Conservation (phyloP, 2,888 invertebrate genomes). For the Drosophila siamana region DNA sequence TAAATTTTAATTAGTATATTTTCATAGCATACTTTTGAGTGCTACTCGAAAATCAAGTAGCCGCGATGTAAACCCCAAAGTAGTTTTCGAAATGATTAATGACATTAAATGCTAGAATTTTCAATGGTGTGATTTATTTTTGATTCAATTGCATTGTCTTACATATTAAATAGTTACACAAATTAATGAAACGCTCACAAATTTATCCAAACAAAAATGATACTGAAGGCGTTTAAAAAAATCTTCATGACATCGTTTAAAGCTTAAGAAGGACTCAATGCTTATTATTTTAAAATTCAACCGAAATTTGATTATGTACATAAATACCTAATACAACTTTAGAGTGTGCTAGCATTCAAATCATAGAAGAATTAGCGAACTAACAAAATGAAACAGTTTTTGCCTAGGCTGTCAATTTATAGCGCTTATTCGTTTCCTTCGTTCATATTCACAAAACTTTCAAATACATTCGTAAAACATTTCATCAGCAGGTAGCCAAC, state of each 20-base stretch:
- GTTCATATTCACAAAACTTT: constrained; percentile 1
- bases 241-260: not conserved
- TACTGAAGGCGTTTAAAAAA: not conserved
- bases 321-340: constrained; percentile 16
- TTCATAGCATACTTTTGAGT: not conserved
- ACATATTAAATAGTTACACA: constrained; percentile 54
- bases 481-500: not conserved
- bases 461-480: constrained; percentile 15
- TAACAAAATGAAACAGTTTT: not conserved
- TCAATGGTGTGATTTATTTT: constrained; percentile 75
- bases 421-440: not conserved
- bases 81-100: not conserved
- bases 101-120: constrained; percentile 40
- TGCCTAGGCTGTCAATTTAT: not conserved
- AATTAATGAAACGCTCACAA: constrained; percentile 43
- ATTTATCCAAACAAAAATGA: constrained; percentile 13
- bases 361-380: constrained; percentile 13
- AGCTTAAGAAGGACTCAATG: constrained; percentile 1
- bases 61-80: not conserved
- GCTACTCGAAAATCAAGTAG: not conserved
- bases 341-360: constrained; percentile 7
- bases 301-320: constrained; percentile 28
- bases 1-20: not conserved
- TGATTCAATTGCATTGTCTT: constrained; percentile 77
- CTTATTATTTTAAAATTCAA: constrained; percentile 30